A percentile compares a stretch with the other conserved stretches of the same genome.
These are phyloP conservation scores for Tragulus kanchil DNA, from an alignment of 2,113 vertebrate genomes.

Conservation along the genomic window DNA sequence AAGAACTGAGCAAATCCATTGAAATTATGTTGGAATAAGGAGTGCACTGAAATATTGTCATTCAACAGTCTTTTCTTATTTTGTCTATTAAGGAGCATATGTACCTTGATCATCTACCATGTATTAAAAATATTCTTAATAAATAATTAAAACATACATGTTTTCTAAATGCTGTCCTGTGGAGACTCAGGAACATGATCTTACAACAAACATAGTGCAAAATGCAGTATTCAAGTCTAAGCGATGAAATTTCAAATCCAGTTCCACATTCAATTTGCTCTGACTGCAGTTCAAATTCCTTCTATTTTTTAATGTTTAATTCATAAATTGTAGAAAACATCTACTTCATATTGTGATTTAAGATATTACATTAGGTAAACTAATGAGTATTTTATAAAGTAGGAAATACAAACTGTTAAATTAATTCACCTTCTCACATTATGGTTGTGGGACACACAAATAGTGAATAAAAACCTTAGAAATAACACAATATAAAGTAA, in stretches of 20 bases:
- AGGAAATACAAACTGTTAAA: background rate
- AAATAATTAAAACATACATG: background rate
- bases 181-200: background rate
- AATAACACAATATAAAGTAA: background rate
- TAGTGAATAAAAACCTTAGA: background rate
- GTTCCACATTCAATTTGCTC: background rate
- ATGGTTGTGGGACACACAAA: background rate
- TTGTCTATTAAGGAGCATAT: background rate
- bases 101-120: background rate
- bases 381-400: background rate
- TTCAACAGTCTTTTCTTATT: background rate
- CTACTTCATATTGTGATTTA: background rate
- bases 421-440: background rate
- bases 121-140: background rate
- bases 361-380: background rate
- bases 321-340: background rate
- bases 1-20: background rate
- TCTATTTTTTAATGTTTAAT: background rate
- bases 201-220: background rate
- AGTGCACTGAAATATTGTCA: background rate
- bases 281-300: background rate
- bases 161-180: conserved; percentile 1
- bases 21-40: background rate
- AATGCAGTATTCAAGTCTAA: conserved; percentile 7
- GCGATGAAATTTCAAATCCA: conserved; percentile 36